These are phyloP conservation scores for Ips typographus DNA, from an alignment of 1,140 invertebrate genomes.

Conservation along the genomic window DNA sequence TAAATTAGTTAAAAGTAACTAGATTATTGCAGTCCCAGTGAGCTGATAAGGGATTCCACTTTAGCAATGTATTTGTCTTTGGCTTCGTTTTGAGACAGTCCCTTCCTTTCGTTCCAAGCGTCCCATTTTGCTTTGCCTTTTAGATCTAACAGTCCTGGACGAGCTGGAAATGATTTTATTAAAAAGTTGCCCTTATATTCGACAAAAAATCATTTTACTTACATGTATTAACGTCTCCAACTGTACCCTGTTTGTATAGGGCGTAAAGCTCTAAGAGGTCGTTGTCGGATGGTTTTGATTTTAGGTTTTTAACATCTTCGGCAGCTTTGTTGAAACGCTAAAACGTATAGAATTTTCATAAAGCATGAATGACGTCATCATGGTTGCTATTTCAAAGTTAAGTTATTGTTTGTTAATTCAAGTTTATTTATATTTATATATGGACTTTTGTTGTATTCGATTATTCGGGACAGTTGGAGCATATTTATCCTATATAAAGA, in stretches of 20 bases:
- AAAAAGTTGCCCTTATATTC: slow-evolving; percentile 3
- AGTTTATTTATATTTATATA: no score
- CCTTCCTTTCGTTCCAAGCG: slow-evolving; percentile 85
- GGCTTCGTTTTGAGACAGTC: slow-evolving; percentile 76
- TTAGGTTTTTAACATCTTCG: slow-evolving; percentile 81
- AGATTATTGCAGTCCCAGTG: slow-evolving; percentile 39
- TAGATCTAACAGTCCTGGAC: slow-evolving; percentile 89
- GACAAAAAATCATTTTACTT: slow-evolving; percentile 33
- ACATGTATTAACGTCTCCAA: slow-evolving; percentile 85
- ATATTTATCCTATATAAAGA: no score
- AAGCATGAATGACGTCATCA: no score
- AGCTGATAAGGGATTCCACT: slow-evolving; percentile 62
- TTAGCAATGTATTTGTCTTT: slow-evolving; percentile 82
- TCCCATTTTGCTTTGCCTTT: slow-evolving; percentile 98
- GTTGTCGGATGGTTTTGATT: slow-evolving; percentile 69
- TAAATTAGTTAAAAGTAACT: neutral
- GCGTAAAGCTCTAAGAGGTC: slow-evolving; percentile 87
- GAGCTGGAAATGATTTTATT: slow-evolving; percentile 57
- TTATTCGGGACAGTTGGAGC: no score
- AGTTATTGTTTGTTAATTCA: no score
- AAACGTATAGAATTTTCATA: neutral
- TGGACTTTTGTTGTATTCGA: no score
- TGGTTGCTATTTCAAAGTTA: no score
- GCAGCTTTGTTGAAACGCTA: slow-evolving; percentile 85
- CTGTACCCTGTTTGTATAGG: slow-evolving; percentile 84